Conservation (phyloP, 2,113 vertebrate genomes). For the Columba janthina region DNA sequence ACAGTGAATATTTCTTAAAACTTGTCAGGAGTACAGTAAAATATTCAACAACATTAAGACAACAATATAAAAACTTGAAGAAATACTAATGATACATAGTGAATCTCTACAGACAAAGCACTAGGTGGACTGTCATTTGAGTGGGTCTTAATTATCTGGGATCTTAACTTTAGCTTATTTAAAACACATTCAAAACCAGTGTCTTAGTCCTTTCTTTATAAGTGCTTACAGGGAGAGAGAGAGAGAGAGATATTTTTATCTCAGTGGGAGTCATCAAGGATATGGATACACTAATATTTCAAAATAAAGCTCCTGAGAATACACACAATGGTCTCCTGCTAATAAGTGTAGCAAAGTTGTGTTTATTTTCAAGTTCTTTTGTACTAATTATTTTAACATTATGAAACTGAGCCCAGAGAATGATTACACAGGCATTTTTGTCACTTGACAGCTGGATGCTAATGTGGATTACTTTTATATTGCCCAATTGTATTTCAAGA, state of each 20-base stretch:
- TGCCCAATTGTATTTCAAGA: not conserved
- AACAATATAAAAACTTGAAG: not conserved
- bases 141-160: not conserved
- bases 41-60: not conserved
- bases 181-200: not conserved
- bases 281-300: not conserved
- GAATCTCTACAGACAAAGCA: not conserved
- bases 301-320: not conserved
- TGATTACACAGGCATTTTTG: not conserved
- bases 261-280: rapidly evolving
- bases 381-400: not conserved
- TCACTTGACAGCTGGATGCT: not conserved
- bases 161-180: not conserved
- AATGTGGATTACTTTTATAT: not conserved
- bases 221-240: not conserved
- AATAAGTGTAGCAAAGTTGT: not conserved
- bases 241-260: not conserved
- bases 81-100: not conserved
- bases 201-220: not conserved
- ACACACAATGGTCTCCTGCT: not conserved
- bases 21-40: not conserved
- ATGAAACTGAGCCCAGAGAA: not conserved
- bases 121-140: not conserved
- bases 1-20: not conserved
- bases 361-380: not conserved